A percentile compares a stretch with the other conserved stretches of the same genome.
Conservation (phyloP, 2,113 vertebrate species). For the Ailurus styani region DNA sequence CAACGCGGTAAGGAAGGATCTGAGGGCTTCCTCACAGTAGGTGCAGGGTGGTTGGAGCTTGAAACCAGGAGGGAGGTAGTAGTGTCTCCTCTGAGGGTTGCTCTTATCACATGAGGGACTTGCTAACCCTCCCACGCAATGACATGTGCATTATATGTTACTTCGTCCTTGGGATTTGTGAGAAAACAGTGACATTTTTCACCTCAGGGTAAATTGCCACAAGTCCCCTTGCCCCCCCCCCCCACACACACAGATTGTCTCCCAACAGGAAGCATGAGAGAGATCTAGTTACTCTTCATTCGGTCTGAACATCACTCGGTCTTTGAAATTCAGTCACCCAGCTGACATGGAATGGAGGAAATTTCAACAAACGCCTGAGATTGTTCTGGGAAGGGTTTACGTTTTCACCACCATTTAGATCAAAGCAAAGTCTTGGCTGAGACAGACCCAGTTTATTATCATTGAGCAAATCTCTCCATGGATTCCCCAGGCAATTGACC, state of each 20-base stretch:
- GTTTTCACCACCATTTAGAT: not conserved
- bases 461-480: not conserved
- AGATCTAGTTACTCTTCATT: not conserved
- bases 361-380: not conserved
- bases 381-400: not conserved
- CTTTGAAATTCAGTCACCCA: not conserved
- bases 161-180: not conserved
- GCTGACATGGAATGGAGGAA: not conserved
- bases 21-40: not conserved
- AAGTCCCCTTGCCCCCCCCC: not conserved
- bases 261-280: not conserved
- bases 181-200: not conserved
- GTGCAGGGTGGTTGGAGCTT: no score
- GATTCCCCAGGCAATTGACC: not conserved
- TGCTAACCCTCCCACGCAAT: not conserved
- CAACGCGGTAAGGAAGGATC: not conserved
- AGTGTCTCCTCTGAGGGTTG: not conserved
- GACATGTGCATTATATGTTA: not conserved
- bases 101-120: not conserved
- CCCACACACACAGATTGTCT: not conserved
- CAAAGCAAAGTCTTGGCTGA: not conserved
- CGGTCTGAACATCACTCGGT: not conserved
- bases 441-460: not conserved
- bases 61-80: not conserved
- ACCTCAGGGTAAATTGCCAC: not conserved